A percentile compares a stretch with the other conserved stretches of the same genome.
These are phyloP conservation scores for Brachypalpus laphriformis DNA, from an alignment of 2,888 invertebrate genomes.

Conservation along the genomic window DNA sequence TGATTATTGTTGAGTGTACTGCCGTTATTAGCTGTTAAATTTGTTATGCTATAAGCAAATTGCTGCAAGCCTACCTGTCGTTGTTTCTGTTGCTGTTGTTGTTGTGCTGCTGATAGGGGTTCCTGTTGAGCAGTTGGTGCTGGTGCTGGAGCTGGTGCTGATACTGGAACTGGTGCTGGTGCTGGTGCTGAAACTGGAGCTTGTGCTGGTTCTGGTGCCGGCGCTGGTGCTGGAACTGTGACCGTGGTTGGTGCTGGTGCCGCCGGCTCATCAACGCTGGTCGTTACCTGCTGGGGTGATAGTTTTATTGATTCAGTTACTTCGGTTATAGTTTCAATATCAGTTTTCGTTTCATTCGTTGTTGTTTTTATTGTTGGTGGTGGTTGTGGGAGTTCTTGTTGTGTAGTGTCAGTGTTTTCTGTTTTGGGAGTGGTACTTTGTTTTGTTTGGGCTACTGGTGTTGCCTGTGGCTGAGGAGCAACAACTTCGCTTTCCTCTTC, in stretches of 20 bases:
- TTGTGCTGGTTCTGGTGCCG: not conserved
- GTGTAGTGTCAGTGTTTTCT: constrained; percentile 54
- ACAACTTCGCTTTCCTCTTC: constrained; percentile 7
- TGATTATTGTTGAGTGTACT: constrained; percentile 79
- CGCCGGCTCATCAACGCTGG: not conserved
- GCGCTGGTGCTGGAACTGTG: not conserved
- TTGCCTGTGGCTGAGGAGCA: constrained; percentile 4
- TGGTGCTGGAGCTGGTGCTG: not conserved
- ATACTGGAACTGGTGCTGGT: not conserved
- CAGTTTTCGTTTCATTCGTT: constrained; percentile 52
- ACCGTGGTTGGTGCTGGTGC: not conserved
- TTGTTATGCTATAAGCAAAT: constrained; percentile 65
- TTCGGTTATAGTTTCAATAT: constrained; percentile 58
- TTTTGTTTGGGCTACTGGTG: not conserved
- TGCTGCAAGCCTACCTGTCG: constrained; percentile 60
- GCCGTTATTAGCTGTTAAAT: constrained; percentile 66
- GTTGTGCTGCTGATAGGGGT: constrained; percentile 3
- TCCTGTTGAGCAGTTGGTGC: constrained; percentile 21
- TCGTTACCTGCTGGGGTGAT: constrained; percentile 56
- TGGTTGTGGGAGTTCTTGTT: constrained; percentile 10
- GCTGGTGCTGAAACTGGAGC: constrained; percentile 4
- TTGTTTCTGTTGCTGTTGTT: constrained; percentile 47
- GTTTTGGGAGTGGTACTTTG: constrained; percentile 10
- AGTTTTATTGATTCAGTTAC: constrained; percentile 63
- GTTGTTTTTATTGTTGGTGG: constrained; percentile 28